Evolutionary conservation across 2,888 invertebrate genomes (phyloP), one percentile per base, ranked within the genome.

Genomic region (Eupithecia insigniata): DNA sequence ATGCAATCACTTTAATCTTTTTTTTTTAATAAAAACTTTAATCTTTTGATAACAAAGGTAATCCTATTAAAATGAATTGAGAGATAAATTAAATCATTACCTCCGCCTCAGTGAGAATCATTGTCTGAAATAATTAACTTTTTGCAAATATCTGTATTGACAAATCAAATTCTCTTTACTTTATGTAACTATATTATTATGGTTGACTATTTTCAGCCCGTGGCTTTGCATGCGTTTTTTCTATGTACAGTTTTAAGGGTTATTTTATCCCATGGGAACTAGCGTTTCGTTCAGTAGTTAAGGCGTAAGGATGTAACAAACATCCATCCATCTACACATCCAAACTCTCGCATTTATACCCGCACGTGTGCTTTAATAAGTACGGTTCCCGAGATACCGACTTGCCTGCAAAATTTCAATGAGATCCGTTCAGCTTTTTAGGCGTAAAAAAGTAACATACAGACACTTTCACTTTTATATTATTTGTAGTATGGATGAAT

Each of bases 51-150:
- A 34, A 62, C 34, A 22, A 51, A 36, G 51, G 64, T 64, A 55
- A 65, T 69, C 43, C 43, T n/a, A 64, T 70, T 65, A 18, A 64
- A 69, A 22, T 62, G 46, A 14, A 69, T 62, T 43, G 51, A 0
- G 18, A 51, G 30, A 22, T 66, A 66, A n/a, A 60, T 64, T 39
- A 60, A 70, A 60, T 66, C 10, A 66, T 70, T 60, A 66, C 60
- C 60, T 70, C 70, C 70, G 70, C 64, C 34, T 70, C 36, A 66
- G 60, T 66, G 70, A 60, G 66, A 70, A 70, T 58, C 30, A 70
- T 66, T 66, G 66, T 64, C 36, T 64, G 66, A 46, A 30, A 66
- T 46, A 28, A 66, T 46, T 46, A 66, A 18, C 28, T 43, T 46
- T 46, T 64, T 64, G 12, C 26, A 16, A 36, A 62, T n/a, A 36